Evolutionary conservation across 2,888 invertebrate species (phyloP).

Genomic region (Atethmia centrago): DNA sequence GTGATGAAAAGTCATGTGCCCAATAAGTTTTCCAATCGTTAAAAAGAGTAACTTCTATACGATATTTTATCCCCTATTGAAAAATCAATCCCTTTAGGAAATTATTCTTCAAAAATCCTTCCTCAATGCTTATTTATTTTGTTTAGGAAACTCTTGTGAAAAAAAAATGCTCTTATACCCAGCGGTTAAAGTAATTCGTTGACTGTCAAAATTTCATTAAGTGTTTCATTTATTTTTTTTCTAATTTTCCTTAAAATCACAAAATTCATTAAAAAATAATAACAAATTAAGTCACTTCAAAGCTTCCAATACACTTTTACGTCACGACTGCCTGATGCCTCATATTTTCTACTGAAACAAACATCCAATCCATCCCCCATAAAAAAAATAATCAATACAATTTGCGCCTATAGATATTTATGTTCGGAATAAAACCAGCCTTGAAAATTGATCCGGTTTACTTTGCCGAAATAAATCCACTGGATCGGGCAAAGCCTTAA

Average conservation of each 20-base stretch:
- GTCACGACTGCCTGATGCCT: background rate
- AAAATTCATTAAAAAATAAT: constrained; percentile 13
- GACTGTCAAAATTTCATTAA: too few relatives aligned
- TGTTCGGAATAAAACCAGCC: constrained; percentile 43
- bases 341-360: constrained; percentile 27
- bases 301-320: constrained; percentile 16
- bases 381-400: constrained; percentile 41
- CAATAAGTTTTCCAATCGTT: background rate
- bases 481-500: constrained; percentile 45
- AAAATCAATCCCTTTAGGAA: background rate
- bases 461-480: constrained; percentile 60
- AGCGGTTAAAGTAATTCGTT: background rate
- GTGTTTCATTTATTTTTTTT: too few relatives aligned
- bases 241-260: background rate
- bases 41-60: background rate
- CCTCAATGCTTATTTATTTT: background rate
- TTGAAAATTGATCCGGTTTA: constrained; percentile 62
- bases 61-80: background rate
- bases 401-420: constrained; percentile 40
- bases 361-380: background rate
- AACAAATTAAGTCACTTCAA: background rate
- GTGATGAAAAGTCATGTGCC: background rate
- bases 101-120: background rate
- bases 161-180: background rate
- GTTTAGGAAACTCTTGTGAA: too few relatives aligned